phyloP scores from a whole-genome alignment of 92 coral and sea anemone genomes.

The Siderastrea siderea region DNA sequence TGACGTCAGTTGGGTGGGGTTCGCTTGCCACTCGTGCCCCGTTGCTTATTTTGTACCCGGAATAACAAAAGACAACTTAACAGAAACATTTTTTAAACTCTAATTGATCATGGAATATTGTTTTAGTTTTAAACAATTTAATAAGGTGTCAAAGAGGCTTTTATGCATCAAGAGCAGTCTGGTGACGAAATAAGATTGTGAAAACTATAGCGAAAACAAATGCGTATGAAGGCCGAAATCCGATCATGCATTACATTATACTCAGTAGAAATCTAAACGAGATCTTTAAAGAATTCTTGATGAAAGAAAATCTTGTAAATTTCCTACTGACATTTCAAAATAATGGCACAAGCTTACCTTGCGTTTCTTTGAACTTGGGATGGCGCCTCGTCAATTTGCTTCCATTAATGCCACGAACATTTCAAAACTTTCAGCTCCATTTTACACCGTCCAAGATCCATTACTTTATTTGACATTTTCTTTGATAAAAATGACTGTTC shows the following conservation, averaged over 20 bases:
- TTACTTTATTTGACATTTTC: slow-evolving; percentile 32
- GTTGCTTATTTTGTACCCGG: not conserved
- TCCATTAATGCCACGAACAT: not conserved
- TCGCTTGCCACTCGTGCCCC: not conserved
- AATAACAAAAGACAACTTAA: not conserved
- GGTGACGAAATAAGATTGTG: not conserved
- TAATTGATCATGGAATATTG: slow-evolving; percentile 7
- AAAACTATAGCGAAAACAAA: not conserved
- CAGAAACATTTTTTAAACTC: slow-evolving; percentile 15
- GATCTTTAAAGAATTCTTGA: not conserved
- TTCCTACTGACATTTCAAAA: slow-evolving; percentile 3
- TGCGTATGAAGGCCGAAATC: not conserved
- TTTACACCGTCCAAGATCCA: slow-evolving; percentile 26
- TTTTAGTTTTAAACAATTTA: not conserved
- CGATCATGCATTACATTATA: not conserved
- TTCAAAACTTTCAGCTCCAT: slow-evolving; percentile 21
- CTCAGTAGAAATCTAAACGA: not conserved
- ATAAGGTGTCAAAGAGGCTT: not conserved
- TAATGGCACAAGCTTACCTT: slow-evolving; percentile 21
- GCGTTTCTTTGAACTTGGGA: not conserved
- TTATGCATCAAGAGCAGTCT: not conserved
- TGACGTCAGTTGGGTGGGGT: slow-evolving; percentile 37
- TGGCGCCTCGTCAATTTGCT: not conserved
- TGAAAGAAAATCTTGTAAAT: slow-evolving; percentile 13
- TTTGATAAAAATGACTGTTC: slow-evolving; percentile 24